phyloP scores from a whole-genome alignment of 2,113 vertebrate genomes.

The Isurus oxyrinchus region DNA sequence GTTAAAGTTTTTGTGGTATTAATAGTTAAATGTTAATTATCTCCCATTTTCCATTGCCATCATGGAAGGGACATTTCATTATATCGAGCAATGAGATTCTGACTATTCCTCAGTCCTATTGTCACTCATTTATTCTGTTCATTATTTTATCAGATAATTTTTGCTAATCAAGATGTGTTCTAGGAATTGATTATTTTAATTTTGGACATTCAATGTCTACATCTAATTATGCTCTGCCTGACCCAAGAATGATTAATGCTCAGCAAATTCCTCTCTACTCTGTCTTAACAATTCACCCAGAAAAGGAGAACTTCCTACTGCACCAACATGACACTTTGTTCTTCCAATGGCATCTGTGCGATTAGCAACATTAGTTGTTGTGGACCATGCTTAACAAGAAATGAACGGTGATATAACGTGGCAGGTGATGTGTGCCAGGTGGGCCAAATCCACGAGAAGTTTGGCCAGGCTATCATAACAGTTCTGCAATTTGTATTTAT shows the following conservation, averaged over 20 bases:
- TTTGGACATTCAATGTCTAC: not conserved
- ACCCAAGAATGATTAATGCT: not conserved
- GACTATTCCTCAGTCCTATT: not conserved
- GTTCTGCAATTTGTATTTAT: too few relatives aligned
- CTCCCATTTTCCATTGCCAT: not conserved
- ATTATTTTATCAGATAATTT: not conserved
- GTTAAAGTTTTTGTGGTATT: not conserved
- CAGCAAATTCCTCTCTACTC: not conserved
- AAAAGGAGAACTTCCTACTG: not conserved
- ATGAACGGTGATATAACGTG: not conserved
- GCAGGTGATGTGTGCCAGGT: too few relatives aligned
- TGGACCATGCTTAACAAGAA: not conserved
- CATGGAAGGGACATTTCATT: not conserved
- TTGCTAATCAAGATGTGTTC: not conserved
- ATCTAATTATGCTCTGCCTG: not conserved
- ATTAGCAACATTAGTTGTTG: not conserved
- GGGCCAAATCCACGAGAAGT: too few relatives aligned
- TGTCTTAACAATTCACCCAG: not conserved
- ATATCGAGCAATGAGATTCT: not conserved
- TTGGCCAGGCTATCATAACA: too few relatives aligned
- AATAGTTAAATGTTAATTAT: not conserved
- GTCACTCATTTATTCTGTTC: not conserved
- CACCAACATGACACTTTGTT: not conserved
- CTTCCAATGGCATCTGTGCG: not conserved
- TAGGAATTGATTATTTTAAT: not conserved